phyloP scores from a whole-genome alignment of 2,797 vertebrate species.

The Lacerta viridis region DNA sequence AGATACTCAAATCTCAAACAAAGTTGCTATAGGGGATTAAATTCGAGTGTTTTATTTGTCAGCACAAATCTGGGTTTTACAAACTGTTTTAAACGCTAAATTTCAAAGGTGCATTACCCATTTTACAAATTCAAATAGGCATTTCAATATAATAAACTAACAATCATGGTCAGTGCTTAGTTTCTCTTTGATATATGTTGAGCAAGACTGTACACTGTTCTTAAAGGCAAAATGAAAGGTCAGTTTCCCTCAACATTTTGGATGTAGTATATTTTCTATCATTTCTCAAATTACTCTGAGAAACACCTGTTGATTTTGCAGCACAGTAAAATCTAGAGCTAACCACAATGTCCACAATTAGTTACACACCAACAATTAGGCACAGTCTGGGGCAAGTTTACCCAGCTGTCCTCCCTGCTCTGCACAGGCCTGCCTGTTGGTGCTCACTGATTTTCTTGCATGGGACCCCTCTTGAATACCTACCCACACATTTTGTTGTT shows the following conservation, averaged over 20 bases:
- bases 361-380: neutral
- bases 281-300: no score
- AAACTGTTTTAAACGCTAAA: conserved; percentile 21
- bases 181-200: neutral
- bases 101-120: conserved; percentile 22
- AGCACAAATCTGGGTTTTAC: conserved; percentile 29
- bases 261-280: neutral
- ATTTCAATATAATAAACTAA: neutral
- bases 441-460: no score
- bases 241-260: neutral
- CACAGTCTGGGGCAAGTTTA: neutral
- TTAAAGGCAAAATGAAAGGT: neutral
- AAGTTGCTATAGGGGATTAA: conserved; percentile 45
- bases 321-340: neutral
- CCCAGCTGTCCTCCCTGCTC: no score
- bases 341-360: neutral
- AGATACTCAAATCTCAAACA: conserved; percentile 54
- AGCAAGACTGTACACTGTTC: neutral
- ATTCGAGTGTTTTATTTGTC: conserved; percentile 27
- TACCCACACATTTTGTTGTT: no score
- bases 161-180: neutral
- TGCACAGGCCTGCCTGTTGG: no score
- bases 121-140: conserved; percentile 6
- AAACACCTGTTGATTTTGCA: neutral
- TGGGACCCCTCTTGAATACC: no score